phyloP scores from a whole-genome alignment of 2,888 invertebrate species.

The Micropterix aruncella region DNA sequence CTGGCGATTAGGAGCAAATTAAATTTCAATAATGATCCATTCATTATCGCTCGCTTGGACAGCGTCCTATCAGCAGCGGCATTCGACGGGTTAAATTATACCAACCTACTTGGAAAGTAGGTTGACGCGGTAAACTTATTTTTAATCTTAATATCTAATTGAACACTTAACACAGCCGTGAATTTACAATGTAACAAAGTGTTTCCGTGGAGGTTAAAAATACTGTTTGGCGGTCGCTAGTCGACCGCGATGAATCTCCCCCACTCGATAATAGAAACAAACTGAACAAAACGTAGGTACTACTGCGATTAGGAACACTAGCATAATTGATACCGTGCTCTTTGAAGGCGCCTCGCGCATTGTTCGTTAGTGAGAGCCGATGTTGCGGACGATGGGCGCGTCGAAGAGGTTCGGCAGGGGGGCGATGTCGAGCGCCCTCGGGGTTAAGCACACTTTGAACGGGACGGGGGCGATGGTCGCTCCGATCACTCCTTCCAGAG shows the following conservation, averaged over 20 bases:
- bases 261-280: not conserved
- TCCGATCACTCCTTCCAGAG: conserved; percentile 67
- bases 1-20: too few species aligned
- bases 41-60: too few species aligned
- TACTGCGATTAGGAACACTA: conserved; percentile 4
- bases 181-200: not conserved
- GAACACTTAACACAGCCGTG: not conserved
- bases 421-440: conserved; percentile 32
- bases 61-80: too few species aligned
- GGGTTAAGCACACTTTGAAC: conserved; percentile 56
- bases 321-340: conserved; percentile 16
- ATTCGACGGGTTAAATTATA: too few species aligned
- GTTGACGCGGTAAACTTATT: too few species aligned
- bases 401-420: conserved; percentile 19
- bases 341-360: conserved; percentile 10
- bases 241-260: not conserved
- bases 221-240: not conserved
- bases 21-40: too few species aligned
- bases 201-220: not conserved
- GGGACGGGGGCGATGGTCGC: conserved; percentile 74
- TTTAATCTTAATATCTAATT: too few species aligned
- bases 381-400: conserved; percentile 25
- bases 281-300: not conserved
- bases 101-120: too few species aligned
- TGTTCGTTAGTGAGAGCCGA: conserved; percentile 26